Percentiles rank a stretch among this genome's conserved stretches.
Evolutionary conservation across 2,797 vertebrate genomes (phyloP).

Genomic region (Otolemur crassicaudatus): DNA sequence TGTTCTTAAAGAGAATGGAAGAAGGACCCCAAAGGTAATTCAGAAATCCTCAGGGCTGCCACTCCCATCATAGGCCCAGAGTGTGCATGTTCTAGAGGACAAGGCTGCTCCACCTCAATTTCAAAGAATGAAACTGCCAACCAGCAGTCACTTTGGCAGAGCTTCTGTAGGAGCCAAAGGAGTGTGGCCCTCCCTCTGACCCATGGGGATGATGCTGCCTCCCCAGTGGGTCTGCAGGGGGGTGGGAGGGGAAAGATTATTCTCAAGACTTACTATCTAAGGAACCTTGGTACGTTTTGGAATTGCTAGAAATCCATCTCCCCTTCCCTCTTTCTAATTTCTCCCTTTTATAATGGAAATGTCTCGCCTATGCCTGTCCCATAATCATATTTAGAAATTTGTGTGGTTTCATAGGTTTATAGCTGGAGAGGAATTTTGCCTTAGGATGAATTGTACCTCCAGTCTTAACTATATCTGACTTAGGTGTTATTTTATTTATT

Average conservation of each 20-base stretch:
- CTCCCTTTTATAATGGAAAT: not conserved
- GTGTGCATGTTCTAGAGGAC: not conserved
- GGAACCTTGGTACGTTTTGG: not conserved
- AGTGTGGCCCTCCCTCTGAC: not conserved
- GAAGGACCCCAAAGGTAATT: not conserved
- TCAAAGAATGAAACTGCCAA: not conserved
- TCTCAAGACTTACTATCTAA: not conserved
- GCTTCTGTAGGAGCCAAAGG: not conserved
- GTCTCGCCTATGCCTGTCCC: not conserved
- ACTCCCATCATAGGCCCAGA: not conserved
- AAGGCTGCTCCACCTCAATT: not conserved
- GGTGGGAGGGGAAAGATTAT: not conserved
- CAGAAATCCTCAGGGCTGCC: not conserved
- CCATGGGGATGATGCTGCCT: too few species aligned
- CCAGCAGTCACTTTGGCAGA: not conserved
- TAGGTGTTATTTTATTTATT: not conserved
- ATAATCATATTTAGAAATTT: not conserved
- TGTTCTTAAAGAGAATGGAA: not conserved
- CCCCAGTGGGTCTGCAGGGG: not conserved
- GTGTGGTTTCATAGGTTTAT: not conserved
- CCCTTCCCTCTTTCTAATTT: not conserved
- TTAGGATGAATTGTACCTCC: not conserved
- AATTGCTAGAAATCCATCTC: not conserved
- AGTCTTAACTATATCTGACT: not conserved
- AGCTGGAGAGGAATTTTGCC: not conserved